A percentile compares a stretch with the other conserved stretches of the same genome.
Evolutionary conservation across 2,888 invertebrate genomes (phyloP).

Genomic region (Hetaerina titia): DNA sequence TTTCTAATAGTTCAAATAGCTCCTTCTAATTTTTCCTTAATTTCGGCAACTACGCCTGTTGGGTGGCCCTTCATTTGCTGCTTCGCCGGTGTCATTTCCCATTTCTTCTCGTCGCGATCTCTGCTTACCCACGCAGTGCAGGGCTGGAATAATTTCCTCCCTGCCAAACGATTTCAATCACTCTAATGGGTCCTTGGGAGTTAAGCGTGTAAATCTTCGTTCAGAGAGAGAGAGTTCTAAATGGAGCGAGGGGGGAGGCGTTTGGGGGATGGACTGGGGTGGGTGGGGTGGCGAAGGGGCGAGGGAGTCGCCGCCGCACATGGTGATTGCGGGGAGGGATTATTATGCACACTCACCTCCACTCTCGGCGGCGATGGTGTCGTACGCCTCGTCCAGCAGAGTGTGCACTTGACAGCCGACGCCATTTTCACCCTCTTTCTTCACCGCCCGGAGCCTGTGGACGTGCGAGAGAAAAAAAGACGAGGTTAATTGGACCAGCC

Average conservation of each 20-base stretch:
- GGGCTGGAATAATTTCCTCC: not conserved
- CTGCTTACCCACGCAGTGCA: not conserved
- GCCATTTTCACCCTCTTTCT: slow-evolving; percentile 11
- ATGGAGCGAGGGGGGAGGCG: not conserved
- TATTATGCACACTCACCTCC: slow-evolving; percentile 60
- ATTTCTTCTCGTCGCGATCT: too few relatives aligned
- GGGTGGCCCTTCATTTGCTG: not conserved
- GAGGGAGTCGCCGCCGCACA: not conserved
- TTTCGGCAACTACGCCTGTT: not conserved
- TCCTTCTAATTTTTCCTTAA: not conserved
- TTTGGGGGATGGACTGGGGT: not conserved
- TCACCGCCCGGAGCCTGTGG: not conserved
- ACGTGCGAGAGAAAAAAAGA: not conserved
- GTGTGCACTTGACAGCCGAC: slow-evolving; percentile 42
- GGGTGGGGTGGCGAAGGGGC: not conserved
- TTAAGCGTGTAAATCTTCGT: not conserved
- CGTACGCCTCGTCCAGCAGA: slow-evolving; percentile 52
- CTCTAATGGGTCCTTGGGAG: too few relatives aligned
- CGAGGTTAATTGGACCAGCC: not conserved
- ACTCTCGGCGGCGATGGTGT: slow-evolving; percentile 59
- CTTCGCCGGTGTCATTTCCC: too few relatives aligned
- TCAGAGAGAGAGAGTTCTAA: not conserved
- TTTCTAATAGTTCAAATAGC: not conserved
- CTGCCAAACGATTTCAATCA: not conserved
- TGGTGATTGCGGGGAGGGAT: not conserved